phyloP scores from a whole-genome alignment of 2,797 vertebrate genomes.

The Sebastolobus altivelis region DNA sequence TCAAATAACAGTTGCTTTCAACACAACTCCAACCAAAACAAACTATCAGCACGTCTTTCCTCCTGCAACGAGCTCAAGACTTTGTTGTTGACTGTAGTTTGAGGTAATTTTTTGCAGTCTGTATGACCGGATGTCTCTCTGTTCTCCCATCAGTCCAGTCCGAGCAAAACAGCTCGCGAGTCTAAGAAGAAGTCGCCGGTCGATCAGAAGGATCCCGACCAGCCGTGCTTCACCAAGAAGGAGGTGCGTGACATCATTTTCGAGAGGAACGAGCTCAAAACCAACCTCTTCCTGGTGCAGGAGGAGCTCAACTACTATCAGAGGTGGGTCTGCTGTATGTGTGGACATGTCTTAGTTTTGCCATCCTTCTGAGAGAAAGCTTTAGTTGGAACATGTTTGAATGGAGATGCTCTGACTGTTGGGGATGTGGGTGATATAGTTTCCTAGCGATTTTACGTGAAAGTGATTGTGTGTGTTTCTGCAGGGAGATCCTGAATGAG shows the following conservation, averaged over 20 bases:
- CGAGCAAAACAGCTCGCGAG: constrained; percentile 38
- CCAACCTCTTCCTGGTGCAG: constrained; percentile 95
- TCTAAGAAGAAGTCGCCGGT: constrained; percentile 63
- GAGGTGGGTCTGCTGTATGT: constrained; percentile 82
- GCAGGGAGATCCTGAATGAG: constrained; percentile 93
- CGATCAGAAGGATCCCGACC: constrained; percentile 81
- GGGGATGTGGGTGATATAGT: neutral
- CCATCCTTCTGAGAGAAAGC: neutral
- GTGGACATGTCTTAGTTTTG: neutral
- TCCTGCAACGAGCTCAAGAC: neutral
- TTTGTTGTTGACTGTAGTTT: neutral
- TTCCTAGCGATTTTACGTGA: neutral
- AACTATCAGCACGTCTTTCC: neutral
- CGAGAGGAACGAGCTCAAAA: constrained; percentile 96
- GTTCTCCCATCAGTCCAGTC: constrained; percentile 63
- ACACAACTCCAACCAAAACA: neutral
- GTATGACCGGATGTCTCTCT: neutral
- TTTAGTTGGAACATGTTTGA: neutral
- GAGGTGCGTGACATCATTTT: constrained; percentile 94
- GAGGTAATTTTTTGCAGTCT: neutral
- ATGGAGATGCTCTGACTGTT: neutral
- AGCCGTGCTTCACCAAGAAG: constrained; percentile 90
- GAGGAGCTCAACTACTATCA: constrained; percentile 97
- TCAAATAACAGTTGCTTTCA: neutral
- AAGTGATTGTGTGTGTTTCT: constrained; percentile 20